phyloP scores from a whole-genome alignment of 2,113 vertebrate genomes.

The Galemys pyrenaicus region DNA sequence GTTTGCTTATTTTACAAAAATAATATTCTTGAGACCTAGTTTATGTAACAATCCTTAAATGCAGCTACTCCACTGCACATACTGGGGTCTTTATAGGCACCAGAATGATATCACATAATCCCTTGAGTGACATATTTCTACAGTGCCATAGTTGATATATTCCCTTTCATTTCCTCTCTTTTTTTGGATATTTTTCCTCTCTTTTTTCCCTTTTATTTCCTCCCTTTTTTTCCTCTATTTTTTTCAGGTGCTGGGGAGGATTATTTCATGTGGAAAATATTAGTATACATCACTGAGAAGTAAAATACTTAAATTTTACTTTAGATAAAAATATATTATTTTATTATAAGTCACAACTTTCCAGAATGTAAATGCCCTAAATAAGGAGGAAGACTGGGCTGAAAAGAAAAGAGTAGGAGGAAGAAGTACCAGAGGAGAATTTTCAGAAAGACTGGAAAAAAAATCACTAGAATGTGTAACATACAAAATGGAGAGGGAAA shows the following conservation, averaged over 20 bases:
- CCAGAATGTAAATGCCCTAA: background rate
- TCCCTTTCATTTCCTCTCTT: background rate
- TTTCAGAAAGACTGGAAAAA: background rate
- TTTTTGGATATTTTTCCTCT: no score
- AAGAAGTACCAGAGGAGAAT: background rate
- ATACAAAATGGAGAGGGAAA: background rate
- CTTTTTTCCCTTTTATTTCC: background rate
- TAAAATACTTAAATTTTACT: background rate
- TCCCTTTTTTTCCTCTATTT: background rate
- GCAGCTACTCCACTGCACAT: background rate
- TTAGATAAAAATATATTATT: background rate
- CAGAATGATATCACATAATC: background rate
- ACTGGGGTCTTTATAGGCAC: background rate
- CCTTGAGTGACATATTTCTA: background rate
- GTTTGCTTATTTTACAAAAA: constrained; percentile 8
- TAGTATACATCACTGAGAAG: background rate
- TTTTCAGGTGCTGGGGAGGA: background rate
- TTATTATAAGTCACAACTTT: background rate
- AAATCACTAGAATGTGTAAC: background rate
- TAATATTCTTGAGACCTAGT: background rate
- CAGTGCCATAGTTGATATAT: background rate
- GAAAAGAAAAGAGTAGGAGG: no score
- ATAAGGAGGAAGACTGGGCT: background rate
- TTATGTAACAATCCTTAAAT: background rate
- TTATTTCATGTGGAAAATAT: background rate